Evolutionary conservation across 2,113 vertebrate species (phyloP).

Genomic region (Gyps fulvus): DNA sequence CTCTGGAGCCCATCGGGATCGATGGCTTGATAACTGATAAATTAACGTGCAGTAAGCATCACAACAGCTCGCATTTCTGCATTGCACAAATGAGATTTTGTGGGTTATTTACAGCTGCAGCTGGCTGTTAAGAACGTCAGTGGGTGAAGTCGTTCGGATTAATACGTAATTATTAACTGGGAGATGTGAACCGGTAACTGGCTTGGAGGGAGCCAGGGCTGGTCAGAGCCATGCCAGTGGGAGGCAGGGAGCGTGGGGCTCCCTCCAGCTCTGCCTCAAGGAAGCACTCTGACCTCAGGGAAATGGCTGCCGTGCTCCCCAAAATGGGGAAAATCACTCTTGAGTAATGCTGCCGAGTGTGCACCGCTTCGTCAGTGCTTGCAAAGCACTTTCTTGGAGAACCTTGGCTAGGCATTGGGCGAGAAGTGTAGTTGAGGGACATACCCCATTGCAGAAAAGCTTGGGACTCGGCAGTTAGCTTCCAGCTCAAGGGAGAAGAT

Average conservation of each 20-base stretch:
- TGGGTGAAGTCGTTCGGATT: not conserved
- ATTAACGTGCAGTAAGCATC: too few species aligned
- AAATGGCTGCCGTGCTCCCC: not conserved
- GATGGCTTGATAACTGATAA: rapidly evolving
- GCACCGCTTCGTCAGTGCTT: rapidly evolving
- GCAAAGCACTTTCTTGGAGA: not conserved
- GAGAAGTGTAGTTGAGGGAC: rapidly evolving
- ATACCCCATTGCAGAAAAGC: not conserved
- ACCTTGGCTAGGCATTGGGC: rapidly evolving
- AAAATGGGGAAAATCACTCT: rapidly evolving
- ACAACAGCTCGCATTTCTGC: not conserved
- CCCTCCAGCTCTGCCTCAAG: not conserved
- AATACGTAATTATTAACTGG: not conserved
- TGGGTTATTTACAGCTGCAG: not conserved
- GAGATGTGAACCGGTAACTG: rapidly evolving
- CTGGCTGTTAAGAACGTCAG: not conserved
- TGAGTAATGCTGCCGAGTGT: rapidly evolving
- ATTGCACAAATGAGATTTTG: not conserved
- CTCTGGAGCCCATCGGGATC: not conserved
- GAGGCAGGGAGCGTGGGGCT: not conserved
- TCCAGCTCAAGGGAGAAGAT: not conserved
- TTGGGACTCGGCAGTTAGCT: rapidly evolving
- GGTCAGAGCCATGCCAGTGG: not conserved
- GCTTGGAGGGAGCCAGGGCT: not conserved
- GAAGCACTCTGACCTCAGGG: not conserved